Evolutionary conservation across 2,113 vertebrate species (phyloP), one percentile per base, ranked within the genome.

Genomic region (Dinomys branickii): DNA sequence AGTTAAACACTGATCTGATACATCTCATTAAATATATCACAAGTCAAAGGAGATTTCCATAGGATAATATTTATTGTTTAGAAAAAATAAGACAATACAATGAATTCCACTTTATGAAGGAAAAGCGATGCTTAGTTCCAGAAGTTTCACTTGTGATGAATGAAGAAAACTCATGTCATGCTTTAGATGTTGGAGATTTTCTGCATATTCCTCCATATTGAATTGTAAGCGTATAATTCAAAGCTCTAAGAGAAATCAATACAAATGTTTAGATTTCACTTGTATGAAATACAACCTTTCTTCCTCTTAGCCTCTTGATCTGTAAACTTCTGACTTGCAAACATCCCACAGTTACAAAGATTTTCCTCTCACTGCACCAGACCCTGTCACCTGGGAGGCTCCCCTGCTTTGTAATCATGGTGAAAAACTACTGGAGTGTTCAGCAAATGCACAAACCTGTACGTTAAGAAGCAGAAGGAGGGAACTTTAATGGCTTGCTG

Each of bases 171-270:
- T 93, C 90, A 65, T 10, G 0, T 69, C 56, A 41, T 24, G 9
- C 38, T 58, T 44, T 26, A 35, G 28, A 38, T 8, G 56, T 22
- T 13, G 9, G 7, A 0, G 12, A 0, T 67, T 81, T 94, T 71
- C 3, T 41, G 80, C 97, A 98, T 90, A 61, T 94, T 94, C 97
- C 96, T 14, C 0, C 0, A 47, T 96, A 4, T 22, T 33, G 67
- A 90, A 98, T 35, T 28, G 4, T 26, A 90, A 98, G 94, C 77
- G 85, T 90, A 28, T 78, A 3, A 77, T 90, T 7, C 84, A 97
- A 28, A 94, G 96, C 96, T 96, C 97, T 98, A 95, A 88, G 54
- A 86, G 54, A 96, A 95, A 97, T 86, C 50, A 65, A 97, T 63
- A 96, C 12, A 95, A 81, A 78, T 85, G 90, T 91, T 97, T 95